A percentile compares a stretch with the other conserved stretches of the same genome.
phyloP scores from a whole-genome alignment of 2,113 vertebrate species.

The Panurus biarmicus region DNA sequence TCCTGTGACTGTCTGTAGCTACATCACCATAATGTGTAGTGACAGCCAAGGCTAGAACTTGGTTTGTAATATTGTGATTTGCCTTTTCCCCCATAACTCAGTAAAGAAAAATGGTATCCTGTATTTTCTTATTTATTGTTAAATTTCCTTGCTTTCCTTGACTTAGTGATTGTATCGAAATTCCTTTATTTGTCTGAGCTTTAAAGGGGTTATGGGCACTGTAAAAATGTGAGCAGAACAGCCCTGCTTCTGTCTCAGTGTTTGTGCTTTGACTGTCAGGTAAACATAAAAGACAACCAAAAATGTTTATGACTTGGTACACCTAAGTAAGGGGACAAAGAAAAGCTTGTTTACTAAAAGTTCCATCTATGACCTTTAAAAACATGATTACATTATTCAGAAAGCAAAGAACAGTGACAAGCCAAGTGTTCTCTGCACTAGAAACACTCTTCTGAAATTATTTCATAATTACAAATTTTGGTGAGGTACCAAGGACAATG shows the following conservation, averaged over 20 bases:
- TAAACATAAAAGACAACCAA: background rate
- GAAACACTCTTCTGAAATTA: background rate
- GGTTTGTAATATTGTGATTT: background rate
- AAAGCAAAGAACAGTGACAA: background rate
- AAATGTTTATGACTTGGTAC: background rate
- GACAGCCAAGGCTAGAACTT: background rate
- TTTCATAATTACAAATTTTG: constrained; percentile 12
- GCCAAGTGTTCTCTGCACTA: background rate
- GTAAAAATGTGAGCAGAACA: background rate
- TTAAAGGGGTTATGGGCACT: background rate
- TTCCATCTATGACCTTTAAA: background rate
- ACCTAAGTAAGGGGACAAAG: background rate
- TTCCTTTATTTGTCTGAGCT: background rate
- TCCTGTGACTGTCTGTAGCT: background rate
- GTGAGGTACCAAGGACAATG: constrained; percentile 11
- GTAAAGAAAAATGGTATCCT: background rate
- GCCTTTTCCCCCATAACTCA: background rate
- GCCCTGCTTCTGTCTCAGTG: background rate
- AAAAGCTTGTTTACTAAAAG: background rate
- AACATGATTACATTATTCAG: background rate
- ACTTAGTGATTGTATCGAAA: background rate
- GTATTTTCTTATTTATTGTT: background rate
- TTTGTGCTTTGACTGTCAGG: background rate
- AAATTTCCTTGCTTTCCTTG: background rate
- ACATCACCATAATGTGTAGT: background rate